Evolutionary conservation across 2,113 vertebrate species (phyloP).

Genomic region (Ahaetulla prasina): DNA sequence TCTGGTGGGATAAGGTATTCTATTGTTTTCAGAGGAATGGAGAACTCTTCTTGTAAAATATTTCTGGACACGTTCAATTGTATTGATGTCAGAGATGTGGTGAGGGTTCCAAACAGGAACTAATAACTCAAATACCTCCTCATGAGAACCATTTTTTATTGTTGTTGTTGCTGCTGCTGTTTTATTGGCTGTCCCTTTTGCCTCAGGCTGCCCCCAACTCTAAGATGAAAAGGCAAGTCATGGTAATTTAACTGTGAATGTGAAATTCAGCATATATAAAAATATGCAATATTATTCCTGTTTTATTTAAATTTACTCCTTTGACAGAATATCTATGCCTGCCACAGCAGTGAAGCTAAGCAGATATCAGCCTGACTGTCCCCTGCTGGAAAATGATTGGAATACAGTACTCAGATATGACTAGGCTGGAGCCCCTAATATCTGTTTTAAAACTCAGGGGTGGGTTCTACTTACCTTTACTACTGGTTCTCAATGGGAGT

Average conservation of each 20-base stretch:
- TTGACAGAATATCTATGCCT: background rate
- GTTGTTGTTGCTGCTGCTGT: background rate
- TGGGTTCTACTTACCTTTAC: too few species aligned
- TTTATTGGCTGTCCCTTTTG: background rate
- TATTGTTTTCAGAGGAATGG: too few species aligned
- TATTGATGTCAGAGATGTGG: too few species aligned
- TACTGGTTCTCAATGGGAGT: too few species aligned
- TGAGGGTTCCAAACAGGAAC: too few species aligned
- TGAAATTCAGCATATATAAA: background rate
- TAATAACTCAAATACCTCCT: too few species aligned
- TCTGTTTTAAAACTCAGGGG: background rate
- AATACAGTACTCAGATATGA: background rate
- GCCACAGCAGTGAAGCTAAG: background rate
- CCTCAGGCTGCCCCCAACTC: background rate
- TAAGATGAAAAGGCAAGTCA: background rate
- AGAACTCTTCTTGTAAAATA: too few species aligned
- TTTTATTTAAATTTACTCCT: background rate
- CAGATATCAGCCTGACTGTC: background rate
- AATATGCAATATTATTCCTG: background rate
- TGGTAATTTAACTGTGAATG: background rate
- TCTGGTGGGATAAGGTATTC: too few species aligned
- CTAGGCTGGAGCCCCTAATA: background rate
- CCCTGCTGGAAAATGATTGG: background rate
- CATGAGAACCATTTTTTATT: background rate
- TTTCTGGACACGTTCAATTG: too few species aligned